Conservation (phyloP, 23 tunicate genomes). For the Corella eumyota region DNA sequence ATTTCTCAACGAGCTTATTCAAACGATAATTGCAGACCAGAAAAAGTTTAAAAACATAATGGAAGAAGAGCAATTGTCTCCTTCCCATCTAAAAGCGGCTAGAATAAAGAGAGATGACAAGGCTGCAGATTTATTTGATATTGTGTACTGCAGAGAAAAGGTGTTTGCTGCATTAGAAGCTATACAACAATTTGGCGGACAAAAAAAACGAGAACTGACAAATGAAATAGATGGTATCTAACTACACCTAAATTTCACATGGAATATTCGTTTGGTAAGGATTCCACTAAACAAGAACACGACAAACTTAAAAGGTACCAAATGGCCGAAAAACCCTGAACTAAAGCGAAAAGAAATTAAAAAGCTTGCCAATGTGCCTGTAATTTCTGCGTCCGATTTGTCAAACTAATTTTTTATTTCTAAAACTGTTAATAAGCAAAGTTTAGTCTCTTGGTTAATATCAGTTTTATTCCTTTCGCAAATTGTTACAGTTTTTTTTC, state of each 20-base stretch:
- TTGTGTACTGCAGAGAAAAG: slow-evolving; percentile 47
- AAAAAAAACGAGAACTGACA: neutral
- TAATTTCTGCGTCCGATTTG: neutral
- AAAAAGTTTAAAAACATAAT: slow-evolving; percentile 38
- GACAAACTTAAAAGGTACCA: slow-evolving; percentile 37
- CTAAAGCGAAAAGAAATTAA: slow-evolving; percentile 9
- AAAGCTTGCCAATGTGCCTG: neutral
- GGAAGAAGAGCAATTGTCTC: slow-evolving; percentile 15
- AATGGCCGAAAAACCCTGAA: slow-evolving; percentile 34
- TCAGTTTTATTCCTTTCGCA: no score
- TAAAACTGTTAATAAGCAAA: neutral
- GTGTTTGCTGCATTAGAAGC: slow-evolving; percentile 52
- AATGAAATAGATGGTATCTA: neutral
- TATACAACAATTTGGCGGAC: slow-evolving; percentile 1
- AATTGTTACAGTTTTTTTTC: no score
- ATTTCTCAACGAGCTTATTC: slow-evolving; percentile 18
- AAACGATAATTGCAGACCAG: slow-evolving; percentile 31
- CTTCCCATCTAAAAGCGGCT: slow-evolving; percentile 28
- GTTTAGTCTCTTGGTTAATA: neutral
- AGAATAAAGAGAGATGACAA: slow-evolving; percentile 23
- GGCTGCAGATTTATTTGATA: slow-evolving; percentile 12
- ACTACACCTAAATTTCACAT: neutral
- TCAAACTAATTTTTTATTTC: neutral
- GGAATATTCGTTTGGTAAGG: slow-evolving; percentile 10
- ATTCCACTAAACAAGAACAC: slow-evolving; percentile 10